phyloP scores from a whole-genome alignment of 2,797 vertebrate genomes.

The Kryptolebias ocellatus region DNA sequence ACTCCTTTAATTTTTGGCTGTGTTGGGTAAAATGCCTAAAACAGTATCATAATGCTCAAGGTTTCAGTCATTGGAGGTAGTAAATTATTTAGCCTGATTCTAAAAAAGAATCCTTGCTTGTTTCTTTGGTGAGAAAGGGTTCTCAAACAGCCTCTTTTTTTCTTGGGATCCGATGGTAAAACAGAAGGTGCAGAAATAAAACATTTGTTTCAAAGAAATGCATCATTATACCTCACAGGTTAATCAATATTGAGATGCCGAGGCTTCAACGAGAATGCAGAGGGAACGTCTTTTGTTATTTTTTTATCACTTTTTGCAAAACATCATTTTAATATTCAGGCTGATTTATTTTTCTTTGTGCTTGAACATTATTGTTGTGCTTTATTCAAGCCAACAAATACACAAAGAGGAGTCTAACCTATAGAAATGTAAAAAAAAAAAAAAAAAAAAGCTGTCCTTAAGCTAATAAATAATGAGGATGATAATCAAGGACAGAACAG shows the following conservation, averaged over 20 bases:
- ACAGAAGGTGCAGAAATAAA: conserved; percentile 68
- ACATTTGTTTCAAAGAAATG: conserved; percentile 62
- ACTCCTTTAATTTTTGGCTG: too few species aligned
- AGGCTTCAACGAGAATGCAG: conserved; percentile 29
- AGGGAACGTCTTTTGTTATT: conserved; percentile 31
- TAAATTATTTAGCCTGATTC: too few species aligned
- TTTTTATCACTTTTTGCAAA: conserved; percentile 28
- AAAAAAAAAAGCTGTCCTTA: conserved; percentile 47
- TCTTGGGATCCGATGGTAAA: conserved; percentile 34
- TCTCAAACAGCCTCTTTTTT: conserved; percentile 22
- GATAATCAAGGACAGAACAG: conserved; percentile 66
- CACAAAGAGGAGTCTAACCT: conserved; percentile 20
- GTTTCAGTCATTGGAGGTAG: too few species aligned
- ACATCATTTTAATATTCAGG: conserved; percentile 36
- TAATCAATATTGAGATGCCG: conserved; percentile 58
- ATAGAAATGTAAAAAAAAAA: conserved; percentile 30
- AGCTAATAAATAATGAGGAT: conserved; percentile 69
- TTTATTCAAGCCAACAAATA: conserved; percentile 22
- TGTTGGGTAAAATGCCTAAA: not conserved
- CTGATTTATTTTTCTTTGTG: conserved; percentile 22
- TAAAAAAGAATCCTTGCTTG: conserved; percentile 13
- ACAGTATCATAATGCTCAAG: not conserved
- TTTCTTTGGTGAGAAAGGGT: conserved; percentile 37
- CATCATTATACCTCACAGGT: conserved; percentile 58
- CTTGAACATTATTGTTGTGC: not conserved